Conservation (phyloP, 2,113 vertebrate species). For the Tetraodon nigroviridis region DNA sequence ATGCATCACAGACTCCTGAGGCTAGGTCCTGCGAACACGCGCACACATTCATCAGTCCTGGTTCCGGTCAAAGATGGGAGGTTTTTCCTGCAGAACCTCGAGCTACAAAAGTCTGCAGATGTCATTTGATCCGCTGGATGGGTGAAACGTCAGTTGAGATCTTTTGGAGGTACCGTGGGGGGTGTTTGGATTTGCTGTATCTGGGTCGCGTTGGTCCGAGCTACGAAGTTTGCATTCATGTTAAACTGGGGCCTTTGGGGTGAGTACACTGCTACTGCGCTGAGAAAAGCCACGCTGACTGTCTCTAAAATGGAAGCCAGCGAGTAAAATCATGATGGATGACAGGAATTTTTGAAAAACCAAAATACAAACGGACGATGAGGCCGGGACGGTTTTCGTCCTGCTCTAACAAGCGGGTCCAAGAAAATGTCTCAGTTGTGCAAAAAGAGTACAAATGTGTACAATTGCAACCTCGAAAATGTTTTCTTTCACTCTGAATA, state of each 20-base stretch:
- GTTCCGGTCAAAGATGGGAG: no score
- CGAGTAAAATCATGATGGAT: no score
- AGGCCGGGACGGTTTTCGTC: no score
- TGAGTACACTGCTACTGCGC: conserved; percentile 45
- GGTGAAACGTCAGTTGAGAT: conserved; percentile 22
- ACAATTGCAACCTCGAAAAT: neutral
- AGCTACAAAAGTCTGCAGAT: no score
- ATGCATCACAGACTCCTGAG: no score
- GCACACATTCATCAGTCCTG: no score
- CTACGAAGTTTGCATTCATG: conserved; percentile 48
- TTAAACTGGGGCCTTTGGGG: conserved; percentile 47
- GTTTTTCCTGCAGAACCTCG: no score
- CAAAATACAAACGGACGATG: no score
- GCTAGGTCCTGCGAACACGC: no score
- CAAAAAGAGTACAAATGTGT: neutral
- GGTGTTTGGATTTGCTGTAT: conserved; percentile 47
- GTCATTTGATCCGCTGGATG: neutral
- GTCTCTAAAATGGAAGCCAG: no score
- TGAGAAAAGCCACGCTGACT: conserved; percentile 29
- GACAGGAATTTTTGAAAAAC: no score
- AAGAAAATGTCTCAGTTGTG: neutral
- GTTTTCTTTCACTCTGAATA: neutral
- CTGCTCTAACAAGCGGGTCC: no score
- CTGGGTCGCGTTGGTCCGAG: conserved; percentile 56
- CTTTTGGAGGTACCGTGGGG: conserved; percentile 13